phyloP scores from a whole-genome alignment of 2,113 vertebrate species.

The Eurypyga helias region DNA sequence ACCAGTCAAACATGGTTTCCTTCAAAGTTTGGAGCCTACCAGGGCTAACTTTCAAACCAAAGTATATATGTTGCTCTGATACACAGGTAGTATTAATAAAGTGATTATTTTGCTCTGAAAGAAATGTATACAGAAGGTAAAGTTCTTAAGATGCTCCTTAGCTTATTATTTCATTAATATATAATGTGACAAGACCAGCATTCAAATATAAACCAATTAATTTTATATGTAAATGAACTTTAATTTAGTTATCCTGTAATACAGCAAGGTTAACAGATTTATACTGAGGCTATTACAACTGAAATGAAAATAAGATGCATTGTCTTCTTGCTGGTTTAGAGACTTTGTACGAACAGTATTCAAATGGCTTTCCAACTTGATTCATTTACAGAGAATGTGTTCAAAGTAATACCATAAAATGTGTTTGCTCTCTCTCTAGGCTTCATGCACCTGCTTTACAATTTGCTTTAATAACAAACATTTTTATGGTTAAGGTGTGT shows the following conservation, averaged over 20 bases:
- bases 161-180: constrained; percentile 19
- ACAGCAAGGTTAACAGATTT: constrained; percentile 42
- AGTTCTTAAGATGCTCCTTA: constrained; percentile 13
- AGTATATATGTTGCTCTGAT: not conserved
- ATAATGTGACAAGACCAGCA: not conserved
- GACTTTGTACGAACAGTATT: not conserved
- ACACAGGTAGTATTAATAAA: not conserved
- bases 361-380: constrained; percentile 3
- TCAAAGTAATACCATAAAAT: constrained; percentile 37
- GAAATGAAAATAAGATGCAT: constrained; percentile 42
- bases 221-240: constrained; percentile 36
- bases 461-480: constrained; percentile 27
- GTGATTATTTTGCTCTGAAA: not conserved
- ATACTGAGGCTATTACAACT: constrained; percentile 27
- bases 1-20: not conserved
- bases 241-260: constrained; percentile 49
- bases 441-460: not conserved
- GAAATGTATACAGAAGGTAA: not conserved
- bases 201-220: constrained; percentile 32
- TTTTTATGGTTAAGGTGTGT: not conserved
- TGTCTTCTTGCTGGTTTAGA: constrained; percentile 28
- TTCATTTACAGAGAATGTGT: not conserved
- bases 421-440: not conserved
- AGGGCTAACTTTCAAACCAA: not conserved
- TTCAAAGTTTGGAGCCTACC: not conserved